A percentile compares a stretch with the other conserved stretches of the same genome.
Evolutionary conservation across 2,888 invertebrate species (phyloP).

Genomic region (Drosophila borealis): DNA sequence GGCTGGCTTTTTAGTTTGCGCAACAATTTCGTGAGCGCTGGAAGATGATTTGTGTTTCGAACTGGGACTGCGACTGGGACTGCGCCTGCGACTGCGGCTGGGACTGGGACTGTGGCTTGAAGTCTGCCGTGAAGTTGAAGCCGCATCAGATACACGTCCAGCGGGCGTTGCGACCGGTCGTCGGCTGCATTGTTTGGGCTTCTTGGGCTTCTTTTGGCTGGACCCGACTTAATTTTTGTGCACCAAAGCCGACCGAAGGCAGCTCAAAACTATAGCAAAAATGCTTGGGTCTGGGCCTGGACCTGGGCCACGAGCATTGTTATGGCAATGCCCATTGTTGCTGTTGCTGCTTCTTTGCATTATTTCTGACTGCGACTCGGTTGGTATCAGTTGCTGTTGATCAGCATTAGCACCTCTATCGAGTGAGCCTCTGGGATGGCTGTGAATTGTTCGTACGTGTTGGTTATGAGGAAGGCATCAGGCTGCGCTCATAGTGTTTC

Average conservation of each 20-base stretch:
- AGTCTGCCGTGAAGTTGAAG: constrained; percentile 43
- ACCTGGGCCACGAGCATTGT: constrained; percentile 55
- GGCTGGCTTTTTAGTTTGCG: constrained; percentile 74
- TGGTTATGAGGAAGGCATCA: constrained; percentile 74
- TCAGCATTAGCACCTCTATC: constrained; percentile 78
- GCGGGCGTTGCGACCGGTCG: constrained; percentile 77
- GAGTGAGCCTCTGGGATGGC: constrained; percentile 66
- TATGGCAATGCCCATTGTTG: constrained; percentile 39
- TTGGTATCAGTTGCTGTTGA: constrained; percentile 76
- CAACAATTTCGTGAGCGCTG: constrained; percentile 84
- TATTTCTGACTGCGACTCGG: constrained; percentile 55
- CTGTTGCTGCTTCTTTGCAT: constrained; percentile 67
- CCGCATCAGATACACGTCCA: constrained; percentile 80
- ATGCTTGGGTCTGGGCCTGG: constrained; percentile 13
- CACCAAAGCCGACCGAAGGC: constrained; percentile 8
- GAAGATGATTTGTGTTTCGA: constrained; percentile 82
- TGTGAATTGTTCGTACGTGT: constrained; percentile 78
- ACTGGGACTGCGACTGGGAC: constrained; percentile 58
- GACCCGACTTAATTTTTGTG: constrained; percentile 73
- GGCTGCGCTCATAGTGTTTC: constrained; percentile 22
- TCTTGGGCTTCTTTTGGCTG: constrained; percentile 40
- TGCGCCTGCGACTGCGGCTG: not conserved
- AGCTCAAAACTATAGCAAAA: constrained; percentile 59
- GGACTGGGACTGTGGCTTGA: constrained; percentile 21
- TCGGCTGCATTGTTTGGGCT: constrained; percentile 67